Evolutionary conservation across 2,113 vertebrate species (phyloP), one percentile per base, ranked within the genome.

Genomic region (Sinocyclocheilus maitianheensis): DNA sequence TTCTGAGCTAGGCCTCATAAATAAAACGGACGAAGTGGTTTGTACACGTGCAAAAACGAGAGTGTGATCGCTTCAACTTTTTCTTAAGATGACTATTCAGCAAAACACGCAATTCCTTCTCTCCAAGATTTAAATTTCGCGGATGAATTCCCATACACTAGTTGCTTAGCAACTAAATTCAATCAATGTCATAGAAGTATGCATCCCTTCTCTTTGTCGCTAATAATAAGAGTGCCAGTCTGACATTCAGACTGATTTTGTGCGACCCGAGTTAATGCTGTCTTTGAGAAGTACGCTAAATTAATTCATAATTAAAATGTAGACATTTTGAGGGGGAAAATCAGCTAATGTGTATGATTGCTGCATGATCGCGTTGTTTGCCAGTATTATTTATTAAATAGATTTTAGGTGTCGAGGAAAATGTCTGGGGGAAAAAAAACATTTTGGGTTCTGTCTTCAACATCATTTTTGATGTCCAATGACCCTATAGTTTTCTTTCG

Each of bases 81-180:
- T 93, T 94, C 93, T 95, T 89, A 90, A 94, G 93, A 94, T 92
- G 93, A 94, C 94, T 94, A 94, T 96, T 97, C 96, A 97, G 95
- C 94, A 96, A 94, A 94, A 96, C 90, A 92, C 95, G 94, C 88
- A 93, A 94, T 96, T 95, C 93, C 90, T 88, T 92, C 91, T 89
- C 91, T 95, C 95, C 94, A 94, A 94, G 96, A 97, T 98, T 99
- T 97, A 96, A 98, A 98, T 98, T 98, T 99, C 96, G 97, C 97
- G 97, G 96, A 98, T 97, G 97, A 97, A 97, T 98, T 97, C 95
- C 95, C 97, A 94, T 95, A 96, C 95, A 96, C 92, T 93, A 94
- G 97, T 99, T 98, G 97, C 97, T 96, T 96, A 97, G 97, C 97
- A 99, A 99, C 98, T 94, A 96, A 96, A 97, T 97, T 97, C 96